Conservation (phyloP, 2,797 vertebrate species). For the Lemur catta region DNA sequence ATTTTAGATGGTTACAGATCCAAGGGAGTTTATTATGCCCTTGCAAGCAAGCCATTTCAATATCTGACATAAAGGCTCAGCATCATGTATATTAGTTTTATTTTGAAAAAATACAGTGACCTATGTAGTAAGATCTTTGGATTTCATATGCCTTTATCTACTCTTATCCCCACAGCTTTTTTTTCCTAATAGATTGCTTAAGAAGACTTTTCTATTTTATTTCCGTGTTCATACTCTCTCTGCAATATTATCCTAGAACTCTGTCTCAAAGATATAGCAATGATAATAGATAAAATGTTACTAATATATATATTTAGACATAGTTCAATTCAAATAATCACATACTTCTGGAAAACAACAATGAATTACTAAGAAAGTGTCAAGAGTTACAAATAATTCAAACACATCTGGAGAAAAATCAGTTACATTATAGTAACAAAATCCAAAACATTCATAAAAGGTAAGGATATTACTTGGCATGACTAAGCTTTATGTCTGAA, state of each 20-base stretch:
- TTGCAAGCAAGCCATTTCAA: conserved; percentile 20
- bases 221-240: conserved; percentile 30
- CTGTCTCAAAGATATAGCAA: not conserved
- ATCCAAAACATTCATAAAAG: conserved; percentile 54
- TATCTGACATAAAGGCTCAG: not conserved
- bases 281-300: conserved; percentile 7
- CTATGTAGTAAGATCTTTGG: not conserved
- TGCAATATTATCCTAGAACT: not conserved
- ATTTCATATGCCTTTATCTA: conserved; percentile 10
- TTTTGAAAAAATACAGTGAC: conserved; percentile 12
- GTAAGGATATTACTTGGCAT: conserved; percentile 56
- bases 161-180: not conserved
- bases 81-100: not conserved
- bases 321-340: conserved; percentile 39
- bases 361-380: conserved; percentile 29
- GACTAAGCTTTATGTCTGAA: conserved; percentile 58
- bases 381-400: conserved; percentile 43
- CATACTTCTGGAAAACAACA: conserved; percentile 38
- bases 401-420: conserved; percentile 53
- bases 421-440: conserved; percentile 42
- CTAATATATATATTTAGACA: not conserved
- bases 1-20: conserved; percentile 5
- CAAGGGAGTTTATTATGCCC: not conserved
- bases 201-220: conserved; percentile 42
- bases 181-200: not conserved